A percentile compares a stretch with the other conserved stretches of the same genome.
Evolutionary conservation across 2,888 invertebrate species (phyloP).

Genomic region (Papilio demoleus): DNA sequence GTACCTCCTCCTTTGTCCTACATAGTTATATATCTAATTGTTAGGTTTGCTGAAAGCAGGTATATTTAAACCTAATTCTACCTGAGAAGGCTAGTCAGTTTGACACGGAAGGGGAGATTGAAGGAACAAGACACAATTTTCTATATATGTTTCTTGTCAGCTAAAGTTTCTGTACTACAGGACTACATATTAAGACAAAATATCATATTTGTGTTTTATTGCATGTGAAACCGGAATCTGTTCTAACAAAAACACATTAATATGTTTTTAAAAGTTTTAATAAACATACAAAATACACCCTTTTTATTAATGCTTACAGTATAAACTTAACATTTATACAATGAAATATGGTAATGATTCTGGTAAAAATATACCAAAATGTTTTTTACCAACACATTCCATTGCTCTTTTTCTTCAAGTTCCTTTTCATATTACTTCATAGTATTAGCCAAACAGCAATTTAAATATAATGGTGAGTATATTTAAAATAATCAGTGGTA

Average conservation of each 20-base stretch:
- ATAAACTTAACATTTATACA: conserved; percentile 13
- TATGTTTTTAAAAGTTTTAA: neutral
- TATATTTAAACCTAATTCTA: too few species aligned
- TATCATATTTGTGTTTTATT: too few species aligned
- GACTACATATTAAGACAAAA: too few species aligned
- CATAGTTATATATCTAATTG: too few species aligned
- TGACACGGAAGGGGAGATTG: neutral
- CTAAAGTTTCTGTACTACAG: too few species aligned
- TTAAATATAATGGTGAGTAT: conserved; percentile 94
- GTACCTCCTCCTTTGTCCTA: neutral
- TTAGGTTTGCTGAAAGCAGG: too few species aligned
- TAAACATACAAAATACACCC: conserved; percentile 9
- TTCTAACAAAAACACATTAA: neutral
- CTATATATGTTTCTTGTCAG: too few species aligned
- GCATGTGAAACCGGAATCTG: neutral
- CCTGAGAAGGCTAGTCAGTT: neutral
- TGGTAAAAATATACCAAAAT: neutral
- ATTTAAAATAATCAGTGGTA: conserved; percentile 97
- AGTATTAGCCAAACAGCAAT: conserved; percentile 90
- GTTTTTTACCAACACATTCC: neutral
- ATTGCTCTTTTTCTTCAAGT: neutral
- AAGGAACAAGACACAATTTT: too few species aligned
- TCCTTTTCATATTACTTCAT: conserved; percentile 25
- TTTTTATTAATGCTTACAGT: conserved; percentile 8
- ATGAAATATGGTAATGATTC: neutral